These are phyloP conservation scores for Corbicula japonica DNA, from an alignment of 2,888 invertebrate genomes.

Conservation along the genomic window DNA sequence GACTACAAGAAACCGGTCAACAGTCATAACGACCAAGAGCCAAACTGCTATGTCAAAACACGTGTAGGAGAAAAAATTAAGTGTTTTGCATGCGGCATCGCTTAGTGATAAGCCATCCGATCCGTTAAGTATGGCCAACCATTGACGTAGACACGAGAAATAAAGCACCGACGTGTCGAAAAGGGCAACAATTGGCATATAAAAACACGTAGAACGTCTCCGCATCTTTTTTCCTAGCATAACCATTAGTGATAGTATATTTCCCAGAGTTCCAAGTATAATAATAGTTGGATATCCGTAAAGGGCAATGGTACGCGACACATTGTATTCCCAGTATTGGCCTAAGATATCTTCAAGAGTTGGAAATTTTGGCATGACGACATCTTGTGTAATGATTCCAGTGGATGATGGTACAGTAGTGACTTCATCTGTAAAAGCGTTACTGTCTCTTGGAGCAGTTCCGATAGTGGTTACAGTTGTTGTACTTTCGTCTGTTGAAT, in stretches of 20 bases:
- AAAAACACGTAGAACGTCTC: conserved; percentile 75
- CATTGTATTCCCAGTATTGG: conserved; percentile 61
- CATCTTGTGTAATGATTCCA: too few relatives aligned
- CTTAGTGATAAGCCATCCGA: conserved; percentile 60
- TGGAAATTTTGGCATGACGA: conserved; percentile 17
- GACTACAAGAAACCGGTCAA: conserved; percentile 79
- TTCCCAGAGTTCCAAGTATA: conserved; percentile 77
- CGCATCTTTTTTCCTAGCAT: conserved; percentile 74
- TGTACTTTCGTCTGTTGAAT: too few relatives aligned
- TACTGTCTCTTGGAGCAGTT: too few relatives aligned
- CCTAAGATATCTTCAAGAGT: conserved; percentile 62
- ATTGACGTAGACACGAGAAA: conserved; percentile 73
- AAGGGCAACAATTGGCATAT: conserved; percentile 76
- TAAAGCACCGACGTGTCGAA: conserved; percentile 76
- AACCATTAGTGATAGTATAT: conserved; percentile 75
- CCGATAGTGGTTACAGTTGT: too few relatives aligned
- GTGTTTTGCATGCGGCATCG: conserved; percentile 61
- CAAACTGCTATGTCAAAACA: conserved; percentile 77
- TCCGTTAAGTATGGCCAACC: conserved; percentile 70
- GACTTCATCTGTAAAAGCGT: too few relatives aligned
- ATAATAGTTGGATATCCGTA: conserved; percentile 75
- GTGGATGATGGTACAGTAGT: too few relatives aligned
- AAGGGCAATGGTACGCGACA: conserved; percentile 64
- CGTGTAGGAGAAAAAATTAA: conserved; percentile 75
- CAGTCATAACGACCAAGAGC: conserved; percentile 82